These are phyloP conservation scores for Hemibagrus guttatus DNA, from an alignment of 2,797 vertebrate genomes.

Conservation along the genomic window DNA sequence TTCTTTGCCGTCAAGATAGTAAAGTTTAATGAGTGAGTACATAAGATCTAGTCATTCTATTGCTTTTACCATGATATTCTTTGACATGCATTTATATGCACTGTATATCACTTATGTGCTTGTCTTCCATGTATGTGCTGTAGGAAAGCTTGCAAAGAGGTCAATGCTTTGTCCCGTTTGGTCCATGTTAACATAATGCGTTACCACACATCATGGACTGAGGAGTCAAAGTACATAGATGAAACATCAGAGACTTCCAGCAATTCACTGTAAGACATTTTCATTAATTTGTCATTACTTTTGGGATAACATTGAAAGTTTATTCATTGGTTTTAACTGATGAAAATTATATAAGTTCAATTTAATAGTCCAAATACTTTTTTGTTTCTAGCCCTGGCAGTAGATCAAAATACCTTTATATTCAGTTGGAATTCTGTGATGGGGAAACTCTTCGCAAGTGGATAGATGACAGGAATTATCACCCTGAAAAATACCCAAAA, in stretches of 20 bases:
- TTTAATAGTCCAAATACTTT: background rate
- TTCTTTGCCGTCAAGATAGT: conserved; percentile 75
- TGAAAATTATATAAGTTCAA: background rate
- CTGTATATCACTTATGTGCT: background rate
- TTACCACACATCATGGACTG: conserved; percentile 70
- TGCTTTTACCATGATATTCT: background rate
- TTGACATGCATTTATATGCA: background rate
- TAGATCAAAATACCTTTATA: conserved; percentile 75
- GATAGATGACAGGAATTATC: conserved; percentile 66
- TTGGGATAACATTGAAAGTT: background rate
- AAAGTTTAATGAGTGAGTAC: conserved; percentile 65
- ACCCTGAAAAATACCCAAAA: fast-evolving
- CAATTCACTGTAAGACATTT: conserved; percentile 62
- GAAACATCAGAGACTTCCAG: conserved; percentile 58
- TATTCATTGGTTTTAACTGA: background rate
- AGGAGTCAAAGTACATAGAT: conserved; percentile 57
- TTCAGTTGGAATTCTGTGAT: conserved; percentile 88
- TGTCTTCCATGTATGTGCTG: background rate
- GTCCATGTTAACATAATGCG: conserved; percentile 72
- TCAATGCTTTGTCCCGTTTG: conserved; percentile 63
- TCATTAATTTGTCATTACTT: background rate
- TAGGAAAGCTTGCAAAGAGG: conserved; percentile 71
- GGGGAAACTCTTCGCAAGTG: conserved; percentile 74
- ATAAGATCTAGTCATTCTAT: background rate
- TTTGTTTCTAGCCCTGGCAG: conserved; percentile 56